Evolutionary conservation across 2,888 invertebrate species (phyloP), one percentile per base, ranked within the genome.

Genomic region (Cerastis rubricosa): DNA sequence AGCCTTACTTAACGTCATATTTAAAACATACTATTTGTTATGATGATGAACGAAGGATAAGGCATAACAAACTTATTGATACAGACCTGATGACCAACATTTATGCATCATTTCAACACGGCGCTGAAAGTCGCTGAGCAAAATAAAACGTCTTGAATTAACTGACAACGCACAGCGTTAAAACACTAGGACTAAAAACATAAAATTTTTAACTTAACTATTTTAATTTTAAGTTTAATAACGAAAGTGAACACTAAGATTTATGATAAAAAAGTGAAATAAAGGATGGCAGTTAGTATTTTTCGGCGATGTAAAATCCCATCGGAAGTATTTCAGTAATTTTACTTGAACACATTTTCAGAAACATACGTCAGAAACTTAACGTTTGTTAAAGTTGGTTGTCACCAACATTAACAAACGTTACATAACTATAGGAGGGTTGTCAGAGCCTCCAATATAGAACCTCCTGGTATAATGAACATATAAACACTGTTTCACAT

Each of bases 101-200:
- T 6, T 29, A 12, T 8, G 12, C 2, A 61, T 61, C 3, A 35
- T 35, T 25, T 19, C 9, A 35, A 61, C 19, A 35, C 29, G 35
- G 35, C 17, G 35, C 29, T 54, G 11, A 35, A 63, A 40, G 14
- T 64, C 43, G 64, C 64, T 43, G n/a, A 43, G 64, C 64, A 43
- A 43, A 64, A 64, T 7, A 8, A 64, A n/a, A 14, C 7, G 14
- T 17, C 9, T 43, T 25, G 43, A 17, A 17, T 64, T 25, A n/a
- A 64, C 64, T 43, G 43, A 64, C n/a, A 43, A 43, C 64, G 40
- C 63, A 63, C 63, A 63, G 63, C 63, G 40, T 63, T 22, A n/a
- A 2, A 40, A 22, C 12, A 12, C 12, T 63, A 9, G 6, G 22
- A 6, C 2, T n/a, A n/a, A 40, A 43, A 22, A 64, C 43, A n/a